Evolutionary conservation across 2,888 invertebrate genomes (phyloP), one percentile per base, ranked within the genome.

Genomic region (Andrena fulva): DNA sequence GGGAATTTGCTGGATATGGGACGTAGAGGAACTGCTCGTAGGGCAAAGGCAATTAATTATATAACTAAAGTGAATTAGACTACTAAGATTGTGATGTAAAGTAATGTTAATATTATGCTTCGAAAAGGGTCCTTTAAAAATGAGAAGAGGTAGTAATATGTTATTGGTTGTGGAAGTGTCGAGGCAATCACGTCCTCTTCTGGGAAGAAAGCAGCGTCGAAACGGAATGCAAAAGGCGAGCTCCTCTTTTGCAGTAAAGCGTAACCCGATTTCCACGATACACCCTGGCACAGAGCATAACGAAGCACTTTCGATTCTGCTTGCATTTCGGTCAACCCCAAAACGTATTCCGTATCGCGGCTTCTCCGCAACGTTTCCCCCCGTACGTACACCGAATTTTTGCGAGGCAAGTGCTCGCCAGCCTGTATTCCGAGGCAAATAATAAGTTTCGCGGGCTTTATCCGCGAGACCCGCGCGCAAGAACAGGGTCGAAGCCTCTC

Each of bases 301-400:
- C 72, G 71, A 72, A 77, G 72, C 56, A 35, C 63, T 80, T 72
- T 68, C 68, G 63, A 80, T 77, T 72, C 77, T 24, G 20, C n/a
- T 33, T 67, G 77, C 72, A 68, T 72, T 50, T 24, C 56, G 60
- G 54, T 67, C 29, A 63, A 78, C 42, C 42, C 59, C 52, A 20
- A 35, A 63, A 48, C 29, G 64, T 31, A 27, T 50, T 29, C 71
- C 27, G 59, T 16, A 5, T 16, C 20, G 2, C 64, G 42, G 42
- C 62, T 31, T 60, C 35, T n/a, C 50, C 20, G 27, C 33, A 62
- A 50, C 56, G 12, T 33, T 68, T 50, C 31, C 16, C 27, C 6
- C 31, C 62, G 63, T 50, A 72, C 72, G 72, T 77, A 72, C 20
- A 8, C 48, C 63, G 78, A 77, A 77, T 79, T 77, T 29, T 63